Percentiles rank a stretch among this genome's conserved stretches.
Evolutionary conservation across 2,113 vertebrate species (phyloP).

Genomic region (Lepidothrix coronata): DNA sequence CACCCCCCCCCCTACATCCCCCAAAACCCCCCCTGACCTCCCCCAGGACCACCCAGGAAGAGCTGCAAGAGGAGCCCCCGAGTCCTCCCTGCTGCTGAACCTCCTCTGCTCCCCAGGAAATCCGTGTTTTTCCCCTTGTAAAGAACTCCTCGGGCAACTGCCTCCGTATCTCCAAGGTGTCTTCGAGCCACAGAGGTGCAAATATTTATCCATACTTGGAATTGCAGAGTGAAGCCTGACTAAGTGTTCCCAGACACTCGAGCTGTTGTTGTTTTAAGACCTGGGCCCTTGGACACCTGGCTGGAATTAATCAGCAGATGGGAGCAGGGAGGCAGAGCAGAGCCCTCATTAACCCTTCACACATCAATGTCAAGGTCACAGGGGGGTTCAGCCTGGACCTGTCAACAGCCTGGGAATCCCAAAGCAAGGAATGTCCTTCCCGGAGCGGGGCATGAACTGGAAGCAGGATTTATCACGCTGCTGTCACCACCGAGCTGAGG

Average conservation of each 20-base stretch:
- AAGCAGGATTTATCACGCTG: background rate
- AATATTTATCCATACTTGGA: conserved; percentile 69
- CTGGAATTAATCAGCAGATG: conserved; percentile 53
- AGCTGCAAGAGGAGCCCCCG: background rate
- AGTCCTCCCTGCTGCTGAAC: background rate
- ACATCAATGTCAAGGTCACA: background rate
- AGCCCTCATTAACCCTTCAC: conserved; percentile 37
- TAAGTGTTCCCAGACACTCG: background rate
- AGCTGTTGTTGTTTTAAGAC: conserved; percentile 33
- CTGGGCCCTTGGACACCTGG: conserved; percentile 43
- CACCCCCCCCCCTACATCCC: background rate
- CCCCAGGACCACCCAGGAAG: conserved; percentile 26
- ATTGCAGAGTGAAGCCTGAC: conserved; percentile 11
- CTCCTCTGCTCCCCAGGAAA: background rate
- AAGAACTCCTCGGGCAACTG: background rate
- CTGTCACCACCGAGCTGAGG: background rate
- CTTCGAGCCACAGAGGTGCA: conserved; percentile 34
- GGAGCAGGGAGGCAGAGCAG: background rate
- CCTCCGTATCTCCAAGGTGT: conserved; percentile 30
- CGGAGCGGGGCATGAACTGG: background rate
- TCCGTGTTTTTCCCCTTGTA: background rate
- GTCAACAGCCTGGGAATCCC: background rate
- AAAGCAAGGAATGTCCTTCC: background rate
- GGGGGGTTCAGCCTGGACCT: background rate
- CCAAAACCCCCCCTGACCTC: background rate